Evolutionary conservation across 2,888 invertebrate species (phyloP).

Genomic region (Torymus aiolomorphi): DNA sequence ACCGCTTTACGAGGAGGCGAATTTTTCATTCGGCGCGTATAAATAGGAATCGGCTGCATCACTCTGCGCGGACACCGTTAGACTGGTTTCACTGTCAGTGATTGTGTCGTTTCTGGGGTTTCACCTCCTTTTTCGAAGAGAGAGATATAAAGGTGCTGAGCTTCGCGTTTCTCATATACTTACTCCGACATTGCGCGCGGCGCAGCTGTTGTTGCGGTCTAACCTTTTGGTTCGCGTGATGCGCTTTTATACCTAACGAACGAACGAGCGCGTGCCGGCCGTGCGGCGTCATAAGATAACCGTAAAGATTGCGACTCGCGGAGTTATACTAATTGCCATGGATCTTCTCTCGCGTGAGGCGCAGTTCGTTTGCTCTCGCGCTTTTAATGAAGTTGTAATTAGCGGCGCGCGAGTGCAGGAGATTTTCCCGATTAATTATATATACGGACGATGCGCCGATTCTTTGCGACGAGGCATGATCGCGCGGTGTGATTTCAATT

Average conservation of each 20-base stretch:
- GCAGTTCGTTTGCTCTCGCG: not conserved
- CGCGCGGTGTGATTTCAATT: constrained; percentile 5
- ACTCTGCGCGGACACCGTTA: not conserved
- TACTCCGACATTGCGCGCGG: too few species aligned
- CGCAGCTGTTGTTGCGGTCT: constrained; percentile 10
- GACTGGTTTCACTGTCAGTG: not conserved
- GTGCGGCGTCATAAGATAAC: constrained; percentile 39
- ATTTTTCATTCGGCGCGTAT: too few species aligned
- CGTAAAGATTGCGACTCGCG: constrained; percentile 43
- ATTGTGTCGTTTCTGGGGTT: too few species aligned
- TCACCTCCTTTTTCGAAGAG: too few species aligned
- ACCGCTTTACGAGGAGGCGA: not conserved
- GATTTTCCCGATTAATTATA: constrained; percentile 11
- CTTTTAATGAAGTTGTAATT: constrained; percentile 53
- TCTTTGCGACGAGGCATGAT: not conserved
- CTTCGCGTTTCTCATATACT: too few species aligned
- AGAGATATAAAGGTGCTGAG: too few species aligned
- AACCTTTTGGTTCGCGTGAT: constrained; percentile 2
- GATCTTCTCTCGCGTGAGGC: constrained; percentile 16
- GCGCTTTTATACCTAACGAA: constrained; percentile 39
- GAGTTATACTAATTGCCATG: constrained; percentile 47
- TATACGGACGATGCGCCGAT: too few species aligned
- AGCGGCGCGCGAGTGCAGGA: constrained; percentile 9
- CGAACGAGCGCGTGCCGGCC: not conserved
- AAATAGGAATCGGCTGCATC: not conserved